These are phyloP conservation scores for cat (Felis catus) DNA, from an alignment of 2,113 vertebrate genomes.

Conservation along the genomic window DNA sequence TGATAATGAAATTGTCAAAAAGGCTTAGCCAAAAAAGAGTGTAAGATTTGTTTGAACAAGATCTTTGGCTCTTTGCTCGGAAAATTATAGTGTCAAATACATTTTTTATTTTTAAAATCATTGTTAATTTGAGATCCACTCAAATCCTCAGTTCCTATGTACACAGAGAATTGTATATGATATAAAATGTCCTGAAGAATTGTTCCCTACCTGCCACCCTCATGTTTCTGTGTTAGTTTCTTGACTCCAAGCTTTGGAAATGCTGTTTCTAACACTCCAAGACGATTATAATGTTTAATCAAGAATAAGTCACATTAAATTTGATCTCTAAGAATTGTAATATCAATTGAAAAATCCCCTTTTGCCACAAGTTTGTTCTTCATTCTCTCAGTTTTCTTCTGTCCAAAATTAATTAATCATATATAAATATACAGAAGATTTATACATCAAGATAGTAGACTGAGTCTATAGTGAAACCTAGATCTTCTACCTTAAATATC, in stretches of 20 bases:
- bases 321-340: neutral
- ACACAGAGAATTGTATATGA: neutral
- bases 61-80: neutral
- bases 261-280: neutral
- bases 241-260: neutral
- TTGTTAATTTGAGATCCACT: neutral
- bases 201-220: neutral
- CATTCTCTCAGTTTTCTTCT: neutral
- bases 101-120: slow-evolving; percentile 47
- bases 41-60: neutral
- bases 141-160: neutral
- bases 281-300: neutral
- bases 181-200: neutral
- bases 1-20: slow-evolving; percentile 11
- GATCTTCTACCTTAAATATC: neutral
- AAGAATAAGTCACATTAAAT: neutral
- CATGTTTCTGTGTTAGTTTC: neutral
- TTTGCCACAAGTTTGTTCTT: neutral
- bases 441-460: neutral
- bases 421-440: neutral
- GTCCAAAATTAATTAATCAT: neutral
- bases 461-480: neutral
- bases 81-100: neutral
- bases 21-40: neutral
- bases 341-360: neutral